phyloP scores from a whole-genome alignment of 2,113 vertebrate species.

The Thalassarche chlororhynchos region DNA sequence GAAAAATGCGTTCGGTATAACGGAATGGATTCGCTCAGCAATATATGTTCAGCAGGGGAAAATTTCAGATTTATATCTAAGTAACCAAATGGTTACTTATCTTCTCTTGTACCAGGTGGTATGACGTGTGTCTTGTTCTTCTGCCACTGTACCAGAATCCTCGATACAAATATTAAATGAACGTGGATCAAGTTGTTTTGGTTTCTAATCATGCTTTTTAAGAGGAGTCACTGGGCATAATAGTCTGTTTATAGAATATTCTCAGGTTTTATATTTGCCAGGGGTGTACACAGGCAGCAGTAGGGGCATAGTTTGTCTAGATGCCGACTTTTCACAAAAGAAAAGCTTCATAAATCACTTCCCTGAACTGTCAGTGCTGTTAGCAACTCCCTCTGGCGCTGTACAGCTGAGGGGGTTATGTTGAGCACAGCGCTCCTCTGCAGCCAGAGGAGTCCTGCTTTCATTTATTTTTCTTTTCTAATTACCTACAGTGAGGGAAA shows the following conservation, averaged over 20 bases:
- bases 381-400: constrained; percentile 11
- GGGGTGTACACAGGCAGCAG: background rate
- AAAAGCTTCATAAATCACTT: constrained; percentile 57
- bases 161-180: background rate
- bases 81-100: background rate
- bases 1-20: background rate
- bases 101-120: background rate
- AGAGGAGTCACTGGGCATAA: background rate
- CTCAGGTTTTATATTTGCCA: constrained; percentile 14
- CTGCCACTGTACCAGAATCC: background rate
- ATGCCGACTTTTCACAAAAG: constrained; percentile 38
- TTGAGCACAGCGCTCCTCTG: background rate
- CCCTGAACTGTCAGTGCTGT: background rate
- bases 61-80: background rate
- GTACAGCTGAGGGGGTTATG: background rate
- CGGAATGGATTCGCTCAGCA: background rate
- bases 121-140: background rate
- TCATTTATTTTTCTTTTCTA: constrained; percentile 35
- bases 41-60: background rate
- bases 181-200: background rate
- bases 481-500: constrained; percentile 2
- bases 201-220: constrained; percentile 1
- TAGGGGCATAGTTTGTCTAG: background rate
- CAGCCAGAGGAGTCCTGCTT: background rate
- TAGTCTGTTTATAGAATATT: constrained; percentile 23